These are phyloP conservation scores for Temnothorax unifasciatus DNA, from an alignment of 2,888 invertebrate genomes.

Conservation along the genomic window DNA sequence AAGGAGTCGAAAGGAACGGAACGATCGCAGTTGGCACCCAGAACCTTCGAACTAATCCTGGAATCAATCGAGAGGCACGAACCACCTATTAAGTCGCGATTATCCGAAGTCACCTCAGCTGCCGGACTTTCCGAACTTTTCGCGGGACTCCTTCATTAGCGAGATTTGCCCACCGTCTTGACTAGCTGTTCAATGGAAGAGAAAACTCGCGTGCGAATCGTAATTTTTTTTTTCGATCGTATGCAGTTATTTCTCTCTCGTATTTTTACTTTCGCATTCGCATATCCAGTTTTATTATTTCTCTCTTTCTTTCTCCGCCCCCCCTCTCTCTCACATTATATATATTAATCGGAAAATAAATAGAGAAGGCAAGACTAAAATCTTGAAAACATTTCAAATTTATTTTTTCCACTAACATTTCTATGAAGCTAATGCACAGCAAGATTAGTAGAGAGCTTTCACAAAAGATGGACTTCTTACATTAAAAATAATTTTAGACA, in stretches of 20 bases:
- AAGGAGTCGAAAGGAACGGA: slow-evolving; percentile 74
- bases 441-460: not conserved
- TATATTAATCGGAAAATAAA: not conserved
- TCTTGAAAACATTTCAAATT: not conserved
- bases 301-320: not conserved
- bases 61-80: slow-evolving; percentile 78
- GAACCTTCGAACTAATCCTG: slow-evolving; percentile 77
- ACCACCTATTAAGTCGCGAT: slow-evolving; percentile 70
- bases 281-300: not conserved
- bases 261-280: not conserved
- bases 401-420: not conserved
- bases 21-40: slow-evolving; percentile 83
- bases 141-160: slow-evolving; percentile 42
- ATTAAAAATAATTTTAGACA: not conserved
- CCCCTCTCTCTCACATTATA: not conserved
- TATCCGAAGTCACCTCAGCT: slow-evolving; percentile 49
- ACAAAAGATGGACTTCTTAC: not conserved
- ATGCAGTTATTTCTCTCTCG: not conserved
- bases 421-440: not conserved
- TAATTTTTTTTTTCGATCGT: not conserved
- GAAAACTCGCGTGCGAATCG: not conserved
- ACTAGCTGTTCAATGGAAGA: not conserved
- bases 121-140: slow-evolving; percentile 51
- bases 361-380: not conserved
- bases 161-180: not conserved